Percentiles rank a stretch among this genome's conserved stretches.
These are phyloP conservation scores for Dasysyrphus tricinctus DNA, from an alignment of 2,888 invertebrate genomes.

Conservation along the genomic window DNA sequence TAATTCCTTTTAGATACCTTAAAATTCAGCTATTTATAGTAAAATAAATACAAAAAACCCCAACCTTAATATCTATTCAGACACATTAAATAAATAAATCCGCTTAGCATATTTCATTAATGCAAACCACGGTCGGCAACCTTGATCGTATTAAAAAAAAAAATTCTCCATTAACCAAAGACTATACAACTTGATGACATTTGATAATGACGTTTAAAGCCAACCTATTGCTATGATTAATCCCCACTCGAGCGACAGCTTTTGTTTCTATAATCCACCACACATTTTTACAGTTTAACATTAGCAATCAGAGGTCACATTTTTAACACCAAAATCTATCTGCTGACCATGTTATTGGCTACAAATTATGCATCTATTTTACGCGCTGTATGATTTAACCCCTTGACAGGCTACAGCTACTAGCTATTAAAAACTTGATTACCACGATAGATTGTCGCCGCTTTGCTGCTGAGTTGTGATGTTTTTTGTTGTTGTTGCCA, in stretches of 20 bases:
- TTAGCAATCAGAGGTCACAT: constrained; percentile 24
- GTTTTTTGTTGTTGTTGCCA: background rate
- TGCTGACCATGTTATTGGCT: constrained; percentile 52
- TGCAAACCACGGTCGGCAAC: constrained; percentile 1
- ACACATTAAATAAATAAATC: constrained; percentile 36
- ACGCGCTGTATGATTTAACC: constrained; percentile 46
- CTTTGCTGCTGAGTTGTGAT: background rate
- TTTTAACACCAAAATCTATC: constrained; percentile 45
- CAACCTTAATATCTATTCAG: constrained; percentile 33
- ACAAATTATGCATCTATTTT: constrained; percentile 58
- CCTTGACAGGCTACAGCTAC: constrained; percentile 34
- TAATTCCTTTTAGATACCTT: background rate
- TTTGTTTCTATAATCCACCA: constrained; percentile 36
- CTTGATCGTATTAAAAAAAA: constrained; percentile 17
- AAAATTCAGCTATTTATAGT: background rate
- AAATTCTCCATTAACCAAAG: constrained; percentile 31
- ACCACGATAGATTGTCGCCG: constrained; percentile 51
- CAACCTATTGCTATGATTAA: constrained; percentile 32
- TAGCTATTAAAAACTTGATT: constrained; percentile 64
- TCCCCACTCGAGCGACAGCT: constrained; percentile 33
- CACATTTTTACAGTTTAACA: constrained; percentile 30
- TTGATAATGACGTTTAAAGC: constrained; percentile 51
- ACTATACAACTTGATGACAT: constrained; percentile 53
- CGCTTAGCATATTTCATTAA: constrained; percentile 43
- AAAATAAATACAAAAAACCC: constrained; percentile 25